Evolutionary conservation across 2,797 vertebrate genomes (phyloP).

Genomic region (Macropus fuliginosus): DNA sequence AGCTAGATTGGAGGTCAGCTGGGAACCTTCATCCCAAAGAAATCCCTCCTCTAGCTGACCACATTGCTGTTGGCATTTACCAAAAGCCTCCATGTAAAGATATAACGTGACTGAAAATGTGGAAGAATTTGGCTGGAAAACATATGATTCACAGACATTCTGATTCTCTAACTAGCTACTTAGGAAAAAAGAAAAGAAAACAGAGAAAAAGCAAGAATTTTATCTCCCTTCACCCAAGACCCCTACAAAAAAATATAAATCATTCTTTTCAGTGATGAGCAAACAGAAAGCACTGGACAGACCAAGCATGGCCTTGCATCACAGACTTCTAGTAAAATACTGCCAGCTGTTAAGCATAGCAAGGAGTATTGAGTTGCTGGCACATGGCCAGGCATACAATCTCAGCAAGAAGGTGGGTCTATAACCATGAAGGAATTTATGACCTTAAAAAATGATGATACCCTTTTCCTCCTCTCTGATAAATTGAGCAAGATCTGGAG

Average conservation of each 20-base stretch:
- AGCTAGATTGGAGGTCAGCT: background rate
- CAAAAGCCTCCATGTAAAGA: background rate
- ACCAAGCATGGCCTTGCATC: background rate
- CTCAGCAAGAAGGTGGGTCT: background rate
- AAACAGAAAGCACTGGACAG: background rate
- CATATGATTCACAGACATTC: background rate
- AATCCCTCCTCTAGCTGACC: background rate
- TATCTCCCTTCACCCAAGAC: background rate
- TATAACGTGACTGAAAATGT: background rate
- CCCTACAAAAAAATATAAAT: background rate
- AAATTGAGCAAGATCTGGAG: background rate
- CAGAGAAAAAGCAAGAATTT: background rate
- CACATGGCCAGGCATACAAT: background rate
- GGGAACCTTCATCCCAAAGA: background rate
- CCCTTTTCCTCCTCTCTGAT: background rate
- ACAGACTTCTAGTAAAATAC: background rate
- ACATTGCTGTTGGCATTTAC: background rate
- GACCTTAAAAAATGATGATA: background rate
- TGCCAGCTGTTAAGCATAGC: background rate
- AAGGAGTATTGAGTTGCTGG: background rate
- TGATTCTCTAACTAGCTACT: background rate
- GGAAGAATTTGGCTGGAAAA: background rate
- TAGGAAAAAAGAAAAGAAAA: fast-evolving
- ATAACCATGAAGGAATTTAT: background rate
- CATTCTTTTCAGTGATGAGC: background rate